Evolutionary conservation across 1,140 invertebrate species (phyloP).

Genomic region (Andricus grossulariae): DNA sequence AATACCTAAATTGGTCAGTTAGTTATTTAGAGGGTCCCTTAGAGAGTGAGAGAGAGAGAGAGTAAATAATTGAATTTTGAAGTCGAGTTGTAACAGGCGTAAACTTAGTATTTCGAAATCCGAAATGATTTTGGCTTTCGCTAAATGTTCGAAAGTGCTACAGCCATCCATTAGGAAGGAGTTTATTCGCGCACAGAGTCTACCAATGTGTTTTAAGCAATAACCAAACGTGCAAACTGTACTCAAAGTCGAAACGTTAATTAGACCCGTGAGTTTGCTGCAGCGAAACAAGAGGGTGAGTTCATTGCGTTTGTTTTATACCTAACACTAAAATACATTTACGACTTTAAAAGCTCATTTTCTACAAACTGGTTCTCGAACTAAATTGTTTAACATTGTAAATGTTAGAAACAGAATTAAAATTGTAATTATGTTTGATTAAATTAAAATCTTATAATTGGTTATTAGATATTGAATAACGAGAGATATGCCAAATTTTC

Average conservation of each 20-base stretch:
- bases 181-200: not conserved
- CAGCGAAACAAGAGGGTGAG: constrained; percentile 5
- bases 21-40: too few species aligned
- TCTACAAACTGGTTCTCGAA: too few species aligned
- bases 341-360: too few species aligned
- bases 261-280: constrained; percentile 11
- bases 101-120: not conserved
- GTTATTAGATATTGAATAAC: too few species aligned
- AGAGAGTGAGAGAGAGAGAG: not conserved
- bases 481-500: too few species aligned
- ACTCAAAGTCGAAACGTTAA: constrained; percentile 11
- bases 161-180: constrained; percentile 14
- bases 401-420: too few species aligned
- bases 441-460: too few species aligned
- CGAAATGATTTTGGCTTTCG: constrained; percentile 21
- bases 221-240: constrained; percentile 15
- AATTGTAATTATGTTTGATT: too few species aligned
- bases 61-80: constrained; percentile 6
- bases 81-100: not conserved
- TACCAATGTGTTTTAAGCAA: constrained; percentile 19
- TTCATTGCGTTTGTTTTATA: not conserved
- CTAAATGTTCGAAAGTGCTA: constrained; percentile 15
- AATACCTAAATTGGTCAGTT: too few species aligned
- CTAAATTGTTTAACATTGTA: too few species aligned
- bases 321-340: not conserved